Percentiles rank a stretch among this genome's conserved stretches.
phyloP scores from a whole-genome alignment of 2,113 vertebrate species.

The Columbina picui region DNA sequence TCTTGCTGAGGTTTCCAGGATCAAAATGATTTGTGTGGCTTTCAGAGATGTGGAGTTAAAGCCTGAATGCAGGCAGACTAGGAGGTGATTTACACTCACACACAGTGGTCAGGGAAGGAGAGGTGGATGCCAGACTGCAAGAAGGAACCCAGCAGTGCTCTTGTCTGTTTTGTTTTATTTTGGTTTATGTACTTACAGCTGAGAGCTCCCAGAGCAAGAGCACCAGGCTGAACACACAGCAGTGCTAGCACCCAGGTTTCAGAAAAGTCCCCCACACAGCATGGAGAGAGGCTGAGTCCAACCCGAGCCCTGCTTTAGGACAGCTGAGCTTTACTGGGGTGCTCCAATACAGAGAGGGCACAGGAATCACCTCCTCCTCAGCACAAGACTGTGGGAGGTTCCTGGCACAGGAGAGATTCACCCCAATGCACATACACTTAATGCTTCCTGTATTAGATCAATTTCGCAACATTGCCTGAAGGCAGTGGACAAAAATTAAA shows the following conservation, averaged over 20 bases:
- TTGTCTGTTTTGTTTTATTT: background rate
- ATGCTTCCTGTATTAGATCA: background rate
- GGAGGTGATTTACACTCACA: background rate
- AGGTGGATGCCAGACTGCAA: background rate
- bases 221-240: background rate
- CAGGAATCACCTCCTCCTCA: background rate
- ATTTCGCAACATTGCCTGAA: background rate
- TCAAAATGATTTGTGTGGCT: background rate
- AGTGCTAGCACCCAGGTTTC: background rate
- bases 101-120: background rate
- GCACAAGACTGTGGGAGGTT: no score
- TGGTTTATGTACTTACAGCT: background rate
- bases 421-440: no score
- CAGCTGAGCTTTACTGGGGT: background rate
- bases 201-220: no score
- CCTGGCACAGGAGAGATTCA: no score
- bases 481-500: fast-evolving
- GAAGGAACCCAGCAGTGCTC: background rate
- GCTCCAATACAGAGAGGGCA: background rate
- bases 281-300: background rate
- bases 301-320: background rate
- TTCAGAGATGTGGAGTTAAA: background rate
- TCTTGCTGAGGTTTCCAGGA: conserved; percentile 23
- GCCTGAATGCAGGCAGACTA: background rate
- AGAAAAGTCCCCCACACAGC: background rate